These are phyloP conservation scores for Patella pellucida DNA, from an alignment of 2,888 invertebrate genomes.

Conservation along the genomic window DNA sequence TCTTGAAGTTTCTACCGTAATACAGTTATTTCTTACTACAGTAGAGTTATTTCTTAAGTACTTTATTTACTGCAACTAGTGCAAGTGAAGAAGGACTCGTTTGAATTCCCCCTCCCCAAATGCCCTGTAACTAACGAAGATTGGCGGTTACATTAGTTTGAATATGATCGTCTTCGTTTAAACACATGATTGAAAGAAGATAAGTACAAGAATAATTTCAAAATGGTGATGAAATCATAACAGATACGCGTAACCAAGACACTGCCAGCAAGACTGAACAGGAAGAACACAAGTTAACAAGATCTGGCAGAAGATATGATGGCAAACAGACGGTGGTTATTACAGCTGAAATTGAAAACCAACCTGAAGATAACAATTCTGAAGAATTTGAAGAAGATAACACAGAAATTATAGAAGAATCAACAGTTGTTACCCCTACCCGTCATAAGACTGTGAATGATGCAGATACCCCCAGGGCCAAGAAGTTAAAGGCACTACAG, in stretches of 20 bases:
- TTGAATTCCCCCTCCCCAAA: background rate
- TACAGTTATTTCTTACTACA: no score
- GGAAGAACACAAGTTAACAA: background rate
- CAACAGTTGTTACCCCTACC: no score
- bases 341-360: background rate
- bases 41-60: background rate
- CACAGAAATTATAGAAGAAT: no score
- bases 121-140: constrained; percentile 5
- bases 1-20: no score
- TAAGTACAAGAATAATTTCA: background rate
- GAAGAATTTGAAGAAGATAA: no score
- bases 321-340: background rate
- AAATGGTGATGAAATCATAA: no score
- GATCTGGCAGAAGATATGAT: background rate
- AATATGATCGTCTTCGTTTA: background rate
- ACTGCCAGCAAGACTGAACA: no score
- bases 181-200: background rate
- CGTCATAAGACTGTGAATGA: no score
- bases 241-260: no score
- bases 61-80: background rate
- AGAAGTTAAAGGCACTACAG: background rate
- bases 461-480: no score
- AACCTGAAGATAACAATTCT: no score
- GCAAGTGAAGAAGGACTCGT: background rate
- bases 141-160: constrained; percentile 7